These are phyloP conservation scores for Nephrotoma appendiculata DNA, from an alignment of 2,888 invertebrate genomes.

Conservation along the genomic window DNA sequence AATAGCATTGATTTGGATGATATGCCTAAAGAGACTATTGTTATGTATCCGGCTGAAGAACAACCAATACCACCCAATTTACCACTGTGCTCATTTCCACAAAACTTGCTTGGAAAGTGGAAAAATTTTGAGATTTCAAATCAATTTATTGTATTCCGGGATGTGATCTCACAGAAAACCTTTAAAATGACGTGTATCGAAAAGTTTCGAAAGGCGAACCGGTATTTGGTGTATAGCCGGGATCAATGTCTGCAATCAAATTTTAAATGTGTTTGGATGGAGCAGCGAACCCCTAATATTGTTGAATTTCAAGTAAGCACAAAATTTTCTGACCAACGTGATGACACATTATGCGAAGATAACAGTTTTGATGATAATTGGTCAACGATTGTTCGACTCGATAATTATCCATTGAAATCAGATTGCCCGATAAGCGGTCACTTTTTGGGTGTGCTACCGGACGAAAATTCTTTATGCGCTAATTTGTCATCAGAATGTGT, in stretches of 20 bases:
- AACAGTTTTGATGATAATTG: slow-evolving; percentile 39
- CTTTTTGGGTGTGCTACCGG: slow-evolving; percentile 47
- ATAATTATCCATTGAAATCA: slow-evolving; percentile 21
- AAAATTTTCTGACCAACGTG: slow-evolving; percentile 7
- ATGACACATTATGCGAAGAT: slow-evolving; percentile 27
- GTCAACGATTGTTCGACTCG: slow-evolving; percentile 43
- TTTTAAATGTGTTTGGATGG: slow-evolving; percentile 14
- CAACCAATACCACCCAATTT: slow-evolving; percentile 29
- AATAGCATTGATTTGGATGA: not conserved
- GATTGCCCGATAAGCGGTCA: slow-evolving; percentile 52
- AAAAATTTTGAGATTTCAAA: slow-evolving; percentile 37
- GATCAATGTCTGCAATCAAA: slow-evolving; percentile 29
- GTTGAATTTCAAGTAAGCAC: slow-evolving; percentile 15
- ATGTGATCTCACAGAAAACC: slow-evolving; percentile 36
- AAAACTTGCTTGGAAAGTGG: slow-evolving; percentile 48
- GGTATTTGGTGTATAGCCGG: slow-evolving; percentile 36
- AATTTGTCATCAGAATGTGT: slow-evolving; percentile 49
- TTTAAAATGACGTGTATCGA: slow-evolving; percentile 35
- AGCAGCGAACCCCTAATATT: slow-evolving; percentile 14
- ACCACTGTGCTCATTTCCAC: slow-evolving; percentile 34
- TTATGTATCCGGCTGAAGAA: slow-evolving; percentile 30
- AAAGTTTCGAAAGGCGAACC: slow-evolving; percentile 21
- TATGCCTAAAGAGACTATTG: slow-evolving; percentile 38
- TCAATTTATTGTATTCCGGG: slow-evolving; percentile 35
- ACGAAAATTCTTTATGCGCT: slow-evolving; percentile 42